Evolutionary conservation across 2,797 vertebrate genomes (phyloP).

Genomic region (Eulemur albifrons): DNA sequence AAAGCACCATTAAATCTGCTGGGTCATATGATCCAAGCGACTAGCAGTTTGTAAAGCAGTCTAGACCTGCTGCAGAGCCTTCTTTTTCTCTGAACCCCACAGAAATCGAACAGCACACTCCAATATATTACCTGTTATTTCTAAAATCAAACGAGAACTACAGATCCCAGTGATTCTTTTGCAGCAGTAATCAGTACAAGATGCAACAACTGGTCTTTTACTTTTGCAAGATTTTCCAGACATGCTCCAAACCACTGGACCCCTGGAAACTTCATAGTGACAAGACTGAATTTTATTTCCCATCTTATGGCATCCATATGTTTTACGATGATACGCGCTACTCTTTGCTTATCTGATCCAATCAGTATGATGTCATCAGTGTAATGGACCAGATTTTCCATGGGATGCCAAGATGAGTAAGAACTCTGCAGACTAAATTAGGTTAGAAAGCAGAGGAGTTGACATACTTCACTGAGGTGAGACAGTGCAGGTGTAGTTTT

Average conservation of each 20-base stretch:
- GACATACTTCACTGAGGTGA: background rate
- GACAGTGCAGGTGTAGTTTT: background rate
- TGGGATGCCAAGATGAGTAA: background rate
- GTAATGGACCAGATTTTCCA: background rate
- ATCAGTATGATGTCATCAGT: background rate
- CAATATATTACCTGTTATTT: background rate
- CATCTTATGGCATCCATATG: background rate
- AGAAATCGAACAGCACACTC: background rate
- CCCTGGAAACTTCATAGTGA: background rate
- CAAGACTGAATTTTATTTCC: background rate
- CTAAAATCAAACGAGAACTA: background rate
- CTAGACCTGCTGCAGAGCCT: background rate
- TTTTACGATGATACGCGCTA: background rate
- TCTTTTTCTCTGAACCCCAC: background rate
- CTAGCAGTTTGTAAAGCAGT: background rate
- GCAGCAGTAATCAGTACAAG: background rate
- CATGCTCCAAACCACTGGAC: background rate
- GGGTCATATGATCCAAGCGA: background rate
- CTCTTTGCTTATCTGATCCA: background rate
- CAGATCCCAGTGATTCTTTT: background rate
- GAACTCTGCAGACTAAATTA: background rate
- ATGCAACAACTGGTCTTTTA: background rate
- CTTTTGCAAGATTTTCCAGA: background rate
- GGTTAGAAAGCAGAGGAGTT: background rate
- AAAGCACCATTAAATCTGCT: background rate